phyloP scores from a whole-genome alignment of 2,113 vertebrate genomes.

The Labrus mixtus region DNA sequence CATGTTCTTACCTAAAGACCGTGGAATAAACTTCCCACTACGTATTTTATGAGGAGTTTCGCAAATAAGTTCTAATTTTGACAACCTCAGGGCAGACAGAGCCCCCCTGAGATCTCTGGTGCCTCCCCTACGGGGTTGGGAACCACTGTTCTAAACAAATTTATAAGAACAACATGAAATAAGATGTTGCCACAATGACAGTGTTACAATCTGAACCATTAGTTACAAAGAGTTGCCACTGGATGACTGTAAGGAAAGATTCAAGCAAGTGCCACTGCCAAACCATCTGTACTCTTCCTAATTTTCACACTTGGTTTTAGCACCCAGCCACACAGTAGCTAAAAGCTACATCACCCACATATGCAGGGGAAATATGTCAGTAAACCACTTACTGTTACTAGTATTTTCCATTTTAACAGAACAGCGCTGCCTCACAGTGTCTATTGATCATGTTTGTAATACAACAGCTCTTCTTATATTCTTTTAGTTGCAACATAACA shows the following conservation, averaged over 20 bases:
- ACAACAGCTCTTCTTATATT: constrained; percentile 27
- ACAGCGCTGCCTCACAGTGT: neutral
- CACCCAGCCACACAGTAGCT: constrained; percentile 27
- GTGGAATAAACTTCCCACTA: no score
- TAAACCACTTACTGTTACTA: constrained; percentile 47
- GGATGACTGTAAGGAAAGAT: constrained; percentile 16
- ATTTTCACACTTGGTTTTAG: constrained; percentile 52
- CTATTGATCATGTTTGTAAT: constrained; percentile 34
- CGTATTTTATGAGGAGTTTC: no score
- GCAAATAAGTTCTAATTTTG: no score
- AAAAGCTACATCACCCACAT: constrained; percentile 50
- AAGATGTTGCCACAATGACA: no score
- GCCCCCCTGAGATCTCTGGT: no score
- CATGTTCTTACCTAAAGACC: no score
- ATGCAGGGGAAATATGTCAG: constrained; percentile 59
- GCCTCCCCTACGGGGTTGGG: no score
- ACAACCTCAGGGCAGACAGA: no score
- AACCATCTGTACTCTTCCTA: constrained; percentile 48
- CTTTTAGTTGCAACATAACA: constrained; percentile 14
- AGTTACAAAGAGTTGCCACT: constrained; percentile 14
- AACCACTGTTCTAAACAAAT: no score
- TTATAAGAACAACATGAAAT: no score
- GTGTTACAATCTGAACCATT: neutral
- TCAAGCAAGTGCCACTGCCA: constrained; percentile 16
- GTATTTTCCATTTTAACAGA: constrained; percentile 22